These are phyloP conservation scores for Campoletis raptor DNA, from an alignment of 2,888 invertebrate genomes.

Conservation along the genomic window DNA sequence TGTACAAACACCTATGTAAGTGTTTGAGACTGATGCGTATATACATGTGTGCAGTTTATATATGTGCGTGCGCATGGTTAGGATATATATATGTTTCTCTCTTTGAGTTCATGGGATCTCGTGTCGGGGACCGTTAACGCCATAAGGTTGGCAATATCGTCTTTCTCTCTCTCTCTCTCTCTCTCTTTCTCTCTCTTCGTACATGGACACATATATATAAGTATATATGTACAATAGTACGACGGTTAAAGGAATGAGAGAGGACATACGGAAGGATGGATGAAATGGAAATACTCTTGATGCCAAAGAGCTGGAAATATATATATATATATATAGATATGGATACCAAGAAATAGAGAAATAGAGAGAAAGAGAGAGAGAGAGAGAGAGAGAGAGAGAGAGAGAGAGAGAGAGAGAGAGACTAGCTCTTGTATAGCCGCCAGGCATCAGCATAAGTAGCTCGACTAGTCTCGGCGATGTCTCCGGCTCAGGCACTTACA, in stretches of 20 bases:
- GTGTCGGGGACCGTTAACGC: constrained; percentile 52
- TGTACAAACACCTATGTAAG: constrained; percentile 9
- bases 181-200: constrained; percentile 15
- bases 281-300: constrained; percentile 56
- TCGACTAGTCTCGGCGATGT: constrained; percentile 69
- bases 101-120: constrained; percentile 23
- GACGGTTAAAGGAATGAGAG: constrained; percentile 1
- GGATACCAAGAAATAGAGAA: background rate
- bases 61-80: background rate
- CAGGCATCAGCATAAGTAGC: constrained; percentile 68
- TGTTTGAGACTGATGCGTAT: background rate
- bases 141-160: constrained; percentile 52
- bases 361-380: constrained; percentile 23
- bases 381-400: constrained; percentile 14
- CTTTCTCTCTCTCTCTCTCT: background rate
- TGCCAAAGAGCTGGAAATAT: constrained; percentile 22
- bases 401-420: constrained; percentile 26
- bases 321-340: constrained; percentile 15
- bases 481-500: constrained; percentile 67
- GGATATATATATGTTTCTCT: constrained; percentile 1
- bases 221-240: background rate
- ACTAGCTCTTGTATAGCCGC: constrained; percentile 55
- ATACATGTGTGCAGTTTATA: background rate
- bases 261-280: constrained; percentile 53
- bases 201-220: constrained; percentile 6